These are phyloP conservation scores for Diachrysia chrysitis DNA, from an alignment of 2,888 invertebrate genomes.

Conservation along the genomic window DNA sequence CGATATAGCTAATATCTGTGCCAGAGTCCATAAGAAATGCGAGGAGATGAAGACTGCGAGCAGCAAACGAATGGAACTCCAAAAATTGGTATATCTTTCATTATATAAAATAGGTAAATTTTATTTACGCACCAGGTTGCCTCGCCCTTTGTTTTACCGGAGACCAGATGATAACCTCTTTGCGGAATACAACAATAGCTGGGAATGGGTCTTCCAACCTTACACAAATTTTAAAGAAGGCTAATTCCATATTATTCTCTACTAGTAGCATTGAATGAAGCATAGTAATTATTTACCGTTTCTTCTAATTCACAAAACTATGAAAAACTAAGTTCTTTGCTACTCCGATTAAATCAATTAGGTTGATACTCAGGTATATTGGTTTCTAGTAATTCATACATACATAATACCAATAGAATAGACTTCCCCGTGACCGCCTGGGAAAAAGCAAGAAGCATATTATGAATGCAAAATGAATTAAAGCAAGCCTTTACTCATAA, in stretches of 20 bases:
- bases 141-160: too few relatives aligned
- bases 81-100: conserved; percentile 70
- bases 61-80: conserved; percentile 71
- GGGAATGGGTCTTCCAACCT: too few relatives aligned
- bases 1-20: conserved; percentile 71
- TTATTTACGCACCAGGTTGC: too few relatives aligned
- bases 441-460: not conserved
- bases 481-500: too few relatives aligned
- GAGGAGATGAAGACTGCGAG: conserved; percentile 71
- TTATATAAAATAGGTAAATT: too few relatives aligned
- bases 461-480: not conserved
- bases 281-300: not conserved
- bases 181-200: too few relatives aligned
- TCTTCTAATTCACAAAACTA: conserved; percentile 4
- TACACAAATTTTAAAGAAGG: too few relatives aligned
- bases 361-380: not conserved
- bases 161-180: too few relatives aligned
- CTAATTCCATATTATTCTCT: too few relatives aligned
- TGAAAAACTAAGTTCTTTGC: not conserved
- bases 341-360: not conserved
- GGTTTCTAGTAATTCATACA: conserved; percentile 4
- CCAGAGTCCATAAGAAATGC: conserved; percentile 65
- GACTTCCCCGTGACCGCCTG: conserved; percentile 1
- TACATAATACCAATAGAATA: not conserved
- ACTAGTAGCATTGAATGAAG: not conserved